Percentiles rank a stretch among this genome's conserved stretches.
These are phyloP conservation scores for Orycteropus afer DNA, from an alignment of 2,113 vertebrate species.

Conservation along the genomic window DNA sequence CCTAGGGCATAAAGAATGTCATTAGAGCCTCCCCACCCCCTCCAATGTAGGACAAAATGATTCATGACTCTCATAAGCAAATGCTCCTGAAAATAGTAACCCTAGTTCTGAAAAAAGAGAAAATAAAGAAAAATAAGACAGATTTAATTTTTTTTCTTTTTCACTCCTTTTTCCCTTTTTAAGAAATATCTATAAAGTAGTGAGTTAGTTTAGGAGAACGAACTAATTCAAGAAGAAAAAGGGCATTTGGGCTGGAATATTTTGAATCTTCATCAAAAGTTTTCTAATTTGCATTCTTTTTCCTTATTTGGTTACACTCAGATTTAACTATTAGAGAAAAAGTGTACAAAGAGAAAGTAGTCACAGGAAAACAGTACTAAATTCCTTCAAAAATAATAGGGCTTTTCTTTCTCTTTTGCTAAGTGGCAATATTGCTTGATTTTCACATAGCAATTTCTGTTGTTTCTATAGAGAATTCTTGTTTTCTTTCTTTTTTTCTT, in stretches of 20 bases:
- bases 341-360: neutral
- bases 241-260: constrained; percentile 14
- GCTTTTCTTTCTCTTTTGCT: neutral
- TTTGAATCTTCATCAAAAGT: neutral
- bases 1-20: neutral
- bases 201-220: constrained; percentile 22
- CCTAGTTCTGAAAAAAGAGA: constrained; percentile 58
- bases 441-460: neutral
- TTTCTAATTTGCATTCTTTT: constrained; percentile 37
- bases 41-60: constrained; percentile 31
- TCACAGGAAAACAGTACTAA: neutral
- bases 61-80: constrained; percentile 62
- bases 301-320: constrained; percentile 53
- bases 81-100: constrained; percentile 62
- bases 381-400: neutral
- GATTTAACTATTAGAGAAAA: constrained; percentile 14
- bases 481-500: neutral
- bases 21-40: neutral
- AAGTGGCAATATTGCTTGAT: neutral
- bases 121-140: constrained; percentile 34
- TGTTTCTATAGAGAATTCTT: neutral
- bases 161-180: constrained; percentile 21
- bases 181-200: constrained; percentile 54
- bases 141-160: constrained; percentile 23
- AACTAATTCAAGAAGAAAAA: constrained; percentile 19